Base-by-base conservation (phyloP, 2,888 invertebrate species). In the Fissipunctia ypsillon region DNA sequence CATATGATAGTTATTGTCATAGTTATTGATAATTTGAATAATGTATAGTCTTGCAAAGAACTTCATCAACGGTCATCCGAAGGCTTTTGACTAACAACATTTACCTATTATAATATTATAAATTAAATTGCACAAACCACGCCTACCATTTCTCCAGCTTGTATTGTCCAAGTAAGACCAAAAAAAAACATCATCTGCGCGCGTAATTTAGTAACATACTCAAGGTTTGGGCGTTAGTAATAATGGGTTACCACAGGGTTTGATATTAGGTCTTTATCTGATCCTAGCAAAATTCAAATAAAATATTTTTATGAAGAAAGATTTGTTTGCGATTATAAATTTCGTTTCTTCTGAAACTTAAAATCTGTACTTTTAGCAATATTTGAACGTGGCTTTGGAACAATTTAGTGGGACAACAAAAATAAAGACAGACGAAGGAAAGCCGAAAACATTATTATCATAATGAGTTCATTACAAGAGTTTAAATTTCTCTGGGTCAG, bases 401-500 rank as follows among this genome's bases (percentile, higher is more conserved):
- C 0, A 12, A 25, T 19, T 9, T 35, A 12, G n/a, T 35, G 6
- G 14, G 19, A 19, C 12, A 12, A 50, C 5, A 48, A 38, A 48
- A 16, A 22, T 35, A 52, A 14, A 48, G n/a, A 12, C 35, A 16
- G 28, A 31, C 35, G 12, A 45, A 31, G 25, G 4, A 56, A 57
- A 56, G 1, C 6, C n/a, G 12, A 70, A 69, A 66, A 43, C n/a
- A 31, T 35, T 45, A 43, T 6, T 54, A 54, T 25, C 25, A 22
- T 4, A 35, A 35, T n/a, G 28, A 56, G n/a, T 50, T 48, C 22
- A 28, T n/a, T 38, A 28, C 10, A 25, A 67, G 14, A 56, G n/a
- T 57, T 48, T 45, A 0, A 25, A 35, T 67, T 45, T 48, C 28
- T 68, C n/a, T 45, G 16, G 35, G 56, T 71, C 56, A 68, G 25